Evolutionary conservation across 2,797 vertebrate species (phyloP), one percentile per base, ranked within the genome.

Genomic region (Labroides dimidiatus): DNA sequence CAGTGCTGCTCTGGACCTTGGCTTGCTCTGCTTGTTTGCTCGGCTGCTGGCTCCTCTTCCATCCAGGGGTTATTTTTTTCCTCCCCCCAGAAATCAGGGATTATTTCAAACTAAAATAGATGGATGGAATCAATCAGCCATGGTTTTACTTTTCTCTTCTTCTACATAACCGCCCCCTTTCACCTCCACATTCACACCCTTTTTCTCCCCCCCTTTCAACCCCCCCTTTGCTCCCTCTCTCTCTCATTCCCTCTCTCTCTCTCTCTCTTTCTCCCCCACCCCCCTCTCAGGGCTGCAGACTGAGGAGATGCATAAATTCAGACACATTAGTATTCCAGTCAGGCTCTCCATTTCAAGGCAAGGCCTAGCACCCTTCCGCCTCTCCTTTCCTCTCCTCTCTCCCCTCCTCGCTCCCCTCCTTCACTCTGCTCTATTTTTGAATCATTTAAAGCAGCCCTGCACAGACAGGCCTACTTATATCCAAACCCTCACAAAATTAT

Each of bases 271-370:
- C 78, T 80, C 82, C 84, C 77, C 82, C 81, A 85, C 81, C 87
- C 89, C 88, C 89, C 89, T 89, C 88, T 90, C 87, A 81, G 91
- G 91, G 92, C 89, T 92, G 91, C 92, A 93, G 92, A 91, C 92
- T 92, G 92, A 92, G 92, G 88, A 93, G 92, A 93, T 93, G 93
- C 93, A 94, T 94, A 93, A 92, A 93, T 94, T 93, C 93, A 89
- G 68, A 85, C 82, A 71, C 92, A 94, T 94, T 94, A 94, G 93
- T 94, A 94, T 94, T 94, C 93, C 86, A 92, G 93, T 94, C 93
- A 94, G 91, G 92, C 90, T 88, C 87, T 87, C 87, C 89, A 90
- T 93, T 93, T 93, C 90, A 91, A 93, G 91, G 92, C 93, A 91
- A 92, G 91, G 89, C 91, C 90, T 86, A 87, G 85, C 87, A 89